Evolutionary conservation across 2,113 vertebrate genomes (phyloP).

Genomic region (Entosphenus tridentatus): DNA sequence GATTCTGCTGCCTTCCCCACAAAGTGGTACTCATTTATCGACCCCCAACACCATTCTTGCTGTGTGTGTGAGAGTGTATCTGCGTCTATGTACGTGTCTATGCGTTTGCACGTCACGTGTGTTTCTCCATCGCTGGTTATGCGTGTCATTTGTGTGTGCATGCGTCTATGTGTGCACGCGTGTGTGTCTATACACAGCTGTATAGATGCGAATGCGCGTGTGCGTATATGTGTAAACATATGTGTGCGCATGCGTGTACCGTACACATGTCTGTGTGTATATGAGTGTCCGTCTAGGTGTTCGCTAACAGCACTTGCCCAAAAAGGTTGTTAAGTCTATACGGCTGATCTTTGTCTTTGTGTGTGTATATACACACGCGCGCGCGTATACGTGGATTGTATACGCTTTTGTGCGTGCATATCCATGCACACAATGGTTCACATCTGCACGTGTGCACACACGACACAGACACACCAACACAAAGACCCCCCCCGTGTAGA

Average conservation of each 20-base stretch:
- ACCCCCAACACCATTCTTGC: too few species aligned
- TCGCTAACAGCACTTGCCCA: not conserved
- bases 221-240: not conserved
- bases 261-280: not conserved
- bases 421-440: not conserved
- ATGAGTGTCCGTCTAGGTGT: not conserved
- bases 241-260: not conserved
- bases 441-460: too few species aligned
- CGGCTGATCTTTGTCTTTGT: not conserved
- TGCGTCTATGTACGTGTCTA: not conserved
- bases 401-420: not conserved
- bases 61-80: not conserved
- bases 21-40: too few species aligned
- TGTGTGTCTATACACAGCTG: not conserved
- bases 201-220: not conserved
- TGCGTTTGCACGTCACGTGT: not conserved
- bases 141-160: not conserved
- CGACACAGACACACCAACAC: too few species aligned
- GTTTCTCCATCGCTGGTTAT: not conserved
- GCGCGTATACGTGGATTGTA: not conserved
- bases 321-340: not conserved
- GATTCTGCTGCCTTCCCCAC: too few species aligned
- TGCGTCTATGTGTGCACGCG: not conserved
- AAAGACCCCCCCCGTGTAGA: too few species aligned
- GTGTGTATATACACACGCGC: not conserved